phyloP scores from a whole-genome alignment of 2,113 vertebrate species.

The Hystrix brachyura region DNA sequence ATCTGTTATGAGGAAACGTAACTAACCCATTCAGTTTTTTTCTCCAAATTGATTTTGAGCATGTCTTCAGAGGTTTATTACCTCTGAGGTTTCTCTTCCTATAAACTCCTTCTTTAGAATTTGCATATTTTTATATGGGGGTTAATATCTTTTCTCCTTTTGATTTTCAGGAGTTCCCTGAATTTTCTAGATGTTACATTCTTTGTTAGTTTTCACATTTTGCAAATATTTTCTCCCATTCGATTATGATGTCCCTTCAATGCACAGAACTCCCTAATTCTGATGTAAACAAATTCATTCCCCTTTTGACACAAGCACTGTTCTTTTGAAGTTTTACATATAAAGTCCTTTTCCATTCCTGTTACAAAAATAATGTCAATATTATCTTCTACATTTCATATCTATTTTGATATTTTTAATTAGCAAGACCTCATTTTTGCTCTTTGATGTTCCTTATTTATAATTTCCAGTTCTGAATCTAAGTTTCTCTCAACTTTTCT shows the following conservation, averaged over 20 bases:
- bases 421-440: not conserved
- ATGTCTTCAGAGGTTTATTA: not conserved
- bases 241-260: not conserved
- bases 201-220: conserved; percentile 29
- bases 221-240: conserved; percentile 17
- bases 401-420: conserved; percentile 9
- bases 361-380: conserved; percentile 34
- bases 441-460: not conserved
- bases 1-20: conserved; percentile 12
- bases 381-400: not conserved
- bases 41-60: not conserved
- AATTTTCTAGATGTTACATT: not conserved
- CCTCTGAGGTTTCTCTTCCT: not conserved
- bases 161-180: not conserved
- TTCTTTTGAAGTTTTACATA: conserved; percentile 1
- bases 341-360: not conserved
- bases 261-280: conserved; percentile 8
- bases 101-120: conserved; percentile 15
- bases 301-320: not conserved
- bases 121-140: not conserved
- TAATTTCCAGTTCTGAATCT: not conserved
- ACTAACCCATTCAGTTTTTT: not conserved
- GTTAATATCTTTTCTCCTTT: not conserved
- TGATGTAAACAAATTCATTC: conserved; percentile 25
- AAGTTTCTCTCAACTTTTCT: conserved; percentile 7